Evolutionary conservation across 2,797 vertebrate genomes (phyloP), one percentile per base, ranked within the genome.

Genomic region (Paguma larvata): DNA sequence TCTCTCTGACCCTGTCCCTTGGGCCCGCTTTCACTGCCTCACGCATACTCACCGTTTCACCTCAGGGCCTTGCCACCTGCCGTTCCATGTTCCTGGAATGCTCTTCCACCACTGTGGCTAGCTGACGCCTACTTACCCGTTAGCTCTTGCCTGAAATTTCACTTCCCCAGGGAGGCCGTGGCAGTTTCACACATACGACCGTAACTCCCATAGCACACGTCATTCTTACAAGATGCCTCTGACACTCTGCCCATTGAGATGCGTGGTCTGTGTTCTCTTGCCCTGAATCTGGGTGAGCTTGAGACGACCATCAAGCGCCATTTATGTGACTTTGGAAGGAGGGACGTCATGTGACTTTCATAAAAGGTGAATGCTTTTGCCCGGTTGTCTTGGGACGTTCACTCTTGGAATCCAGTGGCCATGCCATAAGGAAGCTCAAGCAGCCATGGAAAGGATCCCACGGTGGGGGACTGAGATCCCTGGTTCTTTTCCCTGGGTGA

Each of bases 141-240:
- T 51, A 12, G 41, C 32, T 59, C 75, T 93, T 30, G 16, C 25
- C 41, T 70, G 41, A 25, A 38, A 41, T 18, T 14, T 41, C 53
- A 41, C 53, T 62, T 88, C n/a, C 65, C 46, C 77, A 38, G 44
- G 65, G 18, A 34, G 82, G 14, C 41, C 41, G 25, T 51, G n/a
- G 25, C 53, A 1, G 18, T 23, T 90, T 27, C 51, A 30, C 38
- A 21, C 11, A 68, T 2, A 68, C n/a, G 34, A 34, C n/a, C 21
- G 7, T 18, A 7, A 27, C 56, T 89, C 59, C 21, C 3, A 19
- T 1, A 11, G 38, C 21, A 27, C 56, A 19, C 0, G 1, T 44
- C 78, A 18, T 6, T 73, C 67, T 72, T 10, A 27, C 23, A 32
- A 38, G 6, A 6, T 46, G 16, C 38, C 53, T 30, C 48, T 56